phyloP scores from a whole-genome alignment of 2,113 vertebrate genomes.

The Osmerus mordax region DNA sequence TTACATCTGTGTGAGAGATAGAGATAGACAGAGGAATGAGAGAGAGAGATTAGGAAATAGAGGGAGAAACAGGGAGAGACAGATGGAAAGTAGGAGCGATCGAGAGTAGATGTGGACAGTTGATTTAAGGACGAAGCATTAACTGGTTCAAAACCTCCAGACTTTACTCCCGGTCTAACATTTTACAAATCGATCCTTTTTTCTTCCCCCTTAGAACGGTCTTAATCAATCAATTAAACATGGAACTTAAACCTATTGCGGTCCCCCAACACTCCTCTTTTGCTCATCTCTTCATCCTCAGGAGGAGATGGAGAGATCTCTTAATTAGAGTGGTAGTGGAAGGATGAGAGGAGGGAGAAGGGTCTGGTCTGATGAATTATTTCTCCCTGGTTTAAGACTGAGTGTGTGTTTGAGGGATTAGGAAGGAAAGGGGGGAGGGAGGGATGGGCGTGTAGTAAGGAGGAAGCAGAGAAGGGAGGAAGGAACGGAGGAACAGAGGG shows the following conservation, averaged over 20 bases:
- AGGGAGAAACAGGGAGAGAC: slow-evolving; percentile 19
- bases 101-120: neutral
- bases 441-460: neutral
- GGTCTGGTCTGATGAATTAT: slow-evolving; percentile 53
- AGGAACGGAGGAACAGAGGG: neutral
- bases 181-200: slow-evolving; percentile 13
- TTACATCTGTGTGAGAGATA: slow-evolving; percentile 75
- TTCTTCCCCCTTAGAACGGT: slow-evolving; percentile 53
- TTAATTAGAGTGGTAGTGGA: slow-evolving; percentile 42
- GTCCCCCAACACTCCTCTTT: slow-evolving; percentile 23
- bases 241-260: slow-evolving; percentile 64
- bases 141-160: slow-evolving; percentile 5
- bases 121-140: slow-evolving; percentile 26
- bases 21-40: neutral
- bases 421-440: neutral
- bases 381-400: slow-evolving; percentile 51
- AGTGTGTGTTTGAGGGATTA: slow-evolving; percentile 29
- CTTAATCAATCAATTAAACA: slow-evolving; percentile 69
- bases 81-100: neutral
- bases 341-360: slow-evolving; percentile 28
- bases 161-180: slow-evolving; percentile 48
- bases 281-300: slow-evolving; percentile 13
- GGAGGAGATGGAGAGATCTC: slow-evolving; percentile 49
- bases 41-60: no score
- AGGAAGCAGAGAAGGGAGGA: neutral